Conservation (phyloP, 1,140 invertebrate genomes). For the Contarinia nasturtii region DNA sequence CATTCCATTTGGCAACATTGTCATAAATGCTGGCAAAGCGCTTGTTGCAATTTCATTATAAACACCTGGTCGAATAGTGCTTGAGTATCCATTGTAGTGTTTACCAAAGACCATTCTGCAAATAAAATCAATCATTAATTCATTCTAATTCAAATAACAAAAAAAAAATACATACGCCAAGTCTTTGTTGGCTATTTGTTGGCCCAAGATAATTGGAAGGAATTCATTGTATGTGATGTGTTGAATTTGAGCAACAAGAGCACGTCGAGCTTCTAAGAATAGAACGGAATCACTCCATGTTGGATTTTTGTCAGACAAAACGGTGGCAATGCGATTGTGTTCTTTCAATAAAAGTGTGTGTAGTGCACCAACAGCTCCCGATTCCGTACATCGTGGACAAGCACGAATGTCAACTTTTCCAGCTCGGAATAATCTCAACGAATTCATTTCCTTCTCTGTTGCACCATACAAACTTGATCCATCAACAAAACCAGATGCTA, state of each 20-base stretch:
- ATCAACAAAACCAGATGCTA: constrained; percentile 72
- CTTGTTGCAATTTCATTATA: constrained; percentile 55
- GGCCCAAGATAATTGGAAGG: constrained; percentile 55
- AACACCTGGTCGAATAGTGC: constrained; percentile 52
- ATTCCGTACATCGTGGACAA: constrained; percentile 29
- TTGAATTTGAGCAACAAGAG: constrained; percentile 62
- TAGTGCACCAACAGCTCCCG: constrained; percentile 30
- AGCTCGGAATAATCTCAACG: constrained; percentile 52
- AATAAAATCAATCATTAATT: neutral
- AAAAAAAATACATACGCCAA: constrained; percentile 27
- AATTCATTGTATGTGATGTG: constrained; percentile 76
- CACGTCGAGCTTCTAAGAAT: constrained; percentile 57
- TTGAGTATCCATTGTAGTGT: constrained; percentile 59
- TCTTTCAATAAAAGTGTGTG: constrained; percentile 54
- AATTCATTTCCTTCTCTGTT: constrained; percentile 41
- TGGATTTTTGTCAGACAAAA: constrained; percentile 48
- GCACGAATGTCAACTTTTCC: constrained; percentile 42
- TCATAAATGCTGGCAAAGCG: constrained; percentile 53
- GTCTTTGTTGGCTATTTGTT: constrained; percentile 19
- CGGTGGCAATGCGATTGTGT: constrained; percentile 66
- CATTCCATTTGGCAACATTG: constrained; percentile 40
- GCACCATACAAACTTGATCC: constrained; percentile 72
- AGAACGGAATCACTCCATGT: constrained; percentile 72
- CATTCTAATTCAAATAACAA: neutral
- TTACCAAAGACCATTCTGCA: constrained; percentile 25